Conservation (phyloP, 2,888 invertebrate genomes). For the Stenchaetothrips biformis region DNA sequence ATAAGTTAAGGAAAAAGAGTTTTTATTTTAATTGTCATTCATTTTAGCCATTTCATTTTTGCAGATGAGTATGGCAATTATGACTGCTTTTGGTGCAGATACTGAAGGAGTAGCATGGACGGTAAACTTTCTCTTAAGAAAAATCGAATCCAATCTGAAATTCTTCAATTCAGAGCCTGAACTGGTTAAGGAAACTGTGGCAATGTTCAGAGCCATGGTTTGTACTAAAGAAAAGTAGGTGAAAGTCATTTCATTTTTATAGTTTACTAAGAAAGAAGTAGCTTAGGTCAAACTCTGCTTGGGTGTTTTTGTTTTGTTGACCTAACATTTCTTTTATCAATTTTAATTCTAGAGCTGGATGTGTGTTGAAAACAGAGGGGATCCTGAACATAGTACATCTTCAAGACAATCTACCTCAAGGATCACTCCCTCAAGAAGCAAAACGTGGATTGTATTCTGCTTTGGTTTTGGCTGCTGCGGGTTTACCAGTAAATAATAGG, state of each 20-base stretch:
- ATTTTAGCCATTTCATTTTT: slow-evolving; percentile 34
- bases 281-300: slow-evolving; percentile 29
- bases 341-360: slow-evolving; percentile 48
- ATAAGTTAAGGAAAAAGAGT: neutral
- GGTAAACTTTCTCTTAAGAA: slow-evolving; percentile 59
- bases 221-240: slow-evolving; percentile 51
- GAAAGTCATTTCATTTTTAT: slow-evolving; percentile 26
- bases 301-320: slow-evolving; percentile 25
- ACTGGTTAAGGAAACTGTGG: slow-evolving; percentile 58
- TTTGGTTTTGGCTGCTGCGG: slow-evolving; percentile 62
- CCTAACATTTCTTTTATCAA: slow-evolving; percentile 1
- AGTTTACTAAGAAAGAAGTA: slow-evolving; percentile 35
- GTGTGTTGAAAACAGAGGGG: slow-evolving; percentile 52
- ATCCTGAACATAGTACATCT: slow-evolving; percentile 53
- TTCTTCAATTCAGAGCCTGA: slow-evolving; percentile 58
- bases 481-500: slow-evolving; percentile 42
- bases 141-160: slow-evolving; percentile 58
- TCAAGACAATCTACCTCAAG: slow-evolving; percentile 50
- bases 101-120: slow-evolving; percentile 61
- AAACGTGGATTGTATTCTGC: slow-evolving; percentile 66
- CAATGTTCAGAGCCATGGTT: slow-evolving; percentile 55
- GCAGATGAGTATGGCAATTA: slow-evolving; percentile 57
- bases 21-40: slow-evolving; percentile 35
- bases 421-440: slow-evolving; percentile 54
- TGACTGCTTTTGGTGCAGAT: slow-evolving; percentile 60